Conservation (phyloP, 2,888 invertebrate genomes). For the Drosophila maculinotata region DNA sequence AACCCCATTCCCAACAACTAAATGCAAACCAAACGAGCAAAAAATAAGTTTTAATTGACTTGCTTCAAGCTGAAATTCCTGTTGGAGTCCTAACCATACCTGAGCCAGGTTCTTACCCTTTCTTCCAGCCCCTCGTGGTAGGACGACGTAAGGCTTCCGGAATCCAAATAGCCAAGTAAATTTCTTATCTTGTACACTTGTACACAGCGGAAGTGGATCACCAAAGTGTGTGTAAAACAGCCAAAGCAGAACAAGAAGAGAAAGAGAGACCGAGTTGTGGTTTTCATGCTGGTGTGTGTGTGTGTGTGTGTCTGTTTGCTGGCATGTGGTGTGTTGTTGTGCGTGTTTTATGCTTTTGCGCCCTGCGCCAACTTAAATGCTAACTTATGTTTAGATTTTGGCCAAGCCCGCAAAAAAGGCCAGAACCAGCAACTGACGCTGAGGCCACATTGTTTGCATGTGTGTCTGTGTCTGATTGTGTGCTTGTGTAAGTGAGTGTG, state of each 20-base stretch:
- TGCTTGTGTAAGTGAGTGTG: constrained; percentile 35
- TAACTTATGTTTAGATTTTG: constrained; percentile 77
- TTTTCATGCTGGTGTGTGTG: constrained; percentile 26
- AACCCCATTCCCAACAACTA: too few relatives aligned
- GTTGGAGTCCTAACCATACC: constrained; percentile 19
- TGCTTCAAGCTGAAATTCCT: constrained; percentile 47
- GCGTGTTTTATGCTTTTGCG: constrained; percentile 75
- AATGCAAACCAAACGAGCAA: constrained; percentile 12
- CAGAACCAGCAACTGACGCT: constrained; percentile 54
- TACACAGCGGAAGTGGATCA: constrained; percentile 61
- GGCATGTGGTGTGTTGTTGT: constrained; percentile 53
- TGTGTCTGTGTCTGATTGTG: constrained; percentile 10
- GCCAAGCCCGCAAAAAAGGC: constrained; percentile 50
- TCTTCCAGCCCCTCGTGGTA: neutral
- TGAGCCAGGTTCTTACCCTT: constrained; percentile 4
- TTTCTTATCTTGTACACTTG: constrained; percentile 54
- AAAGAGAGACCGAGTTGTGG: constrained; percentile 30
- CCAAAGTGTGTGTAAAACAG: constrained; percentile 47
- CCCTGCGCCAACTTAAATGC: constrained; percentile 76
- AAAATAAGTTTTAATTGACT: constrained; percentile 72
- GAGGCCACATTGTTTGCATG: constrained; percentile 53
- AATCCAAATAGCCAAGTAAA: constrained; percentile 53
- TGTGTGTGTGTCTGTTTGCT: constrained; percentile 24
- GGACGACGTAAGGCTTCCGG: constrained; percentile 39
- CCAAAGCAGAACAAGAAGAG: neutral